Percentiles rank a stretch among this genome's conserved stretches.
phyloP scores from a whole-genome alignment of 2,888 invertebrate genomes.

The Zygothrica quintamaculata region DNA sequence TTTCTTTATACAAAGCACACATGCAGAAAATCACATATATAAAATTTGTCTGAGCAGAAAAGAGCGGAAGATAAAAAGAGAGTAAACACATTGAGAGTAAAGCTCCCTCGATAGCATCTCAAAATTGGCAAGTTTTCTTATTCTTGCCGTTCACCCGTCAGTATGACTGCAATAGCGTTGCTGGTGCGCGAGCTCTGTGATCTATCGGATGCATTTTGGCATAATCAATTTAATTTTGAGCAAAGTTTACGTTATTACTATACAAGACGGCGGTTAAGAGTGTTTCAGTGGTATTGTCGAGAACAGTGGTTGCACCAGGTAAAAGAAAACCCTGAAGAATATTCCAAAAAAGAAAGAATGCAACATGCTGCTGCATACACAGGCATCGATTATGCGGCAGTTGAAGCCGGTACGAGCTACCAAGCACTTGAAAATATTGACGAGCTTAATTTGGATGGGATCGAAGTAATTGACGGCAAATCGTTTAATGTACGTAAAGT shows the following conservation, averaged over 20 bases:
- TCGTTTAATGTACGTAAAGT: constrained; percentile 77
- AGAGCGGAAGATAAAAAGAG: constrained; percentile 11
- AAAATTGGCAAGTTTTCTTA: constrained; percentile 24
- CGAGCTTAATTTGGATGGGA: constrained; percentile 54
- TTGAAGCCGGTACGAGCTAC: constrained; percentile 70
- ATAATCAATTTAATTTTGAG: constrained; percentile 73
- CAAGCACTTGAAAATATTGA: constrained; percentile 60
- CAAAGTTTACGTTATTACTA: constrained; percentile 74
- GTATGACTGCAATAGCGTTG: constrained; percentile 83
- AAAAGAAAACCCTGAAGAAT: not conserved
- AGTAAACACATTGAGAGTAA: constrained; percentile 26
- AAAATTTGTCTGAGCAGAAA: no score
- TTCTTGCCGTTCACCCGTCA: constrained; percentile 33
- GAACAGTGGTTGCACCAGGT: constrained; percentile 72
- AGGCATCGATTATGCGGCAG: constrained; percentile 82
- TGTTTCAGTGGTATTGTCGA: constrained; percentile 76
- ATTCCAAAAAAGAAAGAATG: constrained; percentile 1
- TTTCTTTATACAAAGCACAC: not conserved
- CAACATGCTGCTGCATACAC: constrained; percentile 30
- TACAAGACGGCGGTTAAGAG: constrained; percentile 68
- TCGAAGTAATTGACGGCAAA: constrained; percentile 80
- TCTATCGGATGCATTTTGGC: constrained; percentile 79
- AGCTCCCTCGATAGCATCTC: constrained; percentile 41
- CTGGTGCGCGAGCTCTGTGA: constrained; percentile 77
- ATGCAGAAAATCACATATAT: no score